Percentiles rank a stretch among this genome's conserved stretches.
phyloP scores from a whole-genome alignment of 2,888 invertebrate genomes.

The Tipula helvola region DNA sequence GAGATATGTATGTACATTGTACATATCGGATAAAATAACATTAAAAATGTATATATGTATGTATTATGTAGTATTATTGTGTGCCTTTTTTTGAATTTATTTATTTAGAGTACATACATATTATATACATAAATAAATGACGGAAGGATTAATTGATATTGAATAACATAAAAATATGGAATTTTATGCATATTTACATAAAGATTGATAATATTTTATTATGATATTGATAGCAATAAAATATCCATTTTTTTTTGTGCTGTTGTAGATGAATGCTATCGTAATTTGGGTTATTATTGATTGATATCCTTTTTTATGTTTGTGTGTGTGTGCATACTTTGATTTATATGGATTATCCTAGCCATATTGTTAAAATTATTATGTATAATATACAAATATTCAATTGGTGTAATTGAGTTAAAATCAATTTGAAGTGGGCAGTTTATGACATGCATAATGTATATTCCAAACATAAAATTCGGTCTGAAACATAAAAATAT shows the following conservation, averaged over 20 bases:
- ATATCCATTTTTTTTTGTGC: not conserved
- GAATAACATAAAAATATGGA: not conserved
- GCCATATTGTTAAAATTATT: not conserved
- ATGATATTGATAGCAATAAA: not conserved
- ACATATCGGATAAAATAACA: not conserved
- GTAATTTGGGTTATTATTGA: not conserved
- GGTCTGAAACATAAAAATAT: too few species aligned
- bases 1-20: not conserved
- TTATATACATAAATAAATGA: not conserved
- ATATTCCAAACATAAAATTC: too few species aligned
- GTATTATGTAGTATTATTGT: not conserved
- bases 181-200: not conserved
- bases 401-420: not conserved
- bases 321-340: not conserved
- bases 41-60: not conserved
- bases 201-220: constrained; percentile 4
- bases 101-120: not conserved
- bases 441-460: not conserved
- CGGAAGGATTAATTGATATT: constrained; percentile 4
- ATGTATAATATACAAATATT: not conserved
- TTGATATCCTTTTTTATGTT: not conserved
- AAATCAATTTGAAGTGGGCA: not conserved
- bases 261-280: not conserved
- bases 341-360: not conserved
- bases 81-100: not conserved